A percentile compares a stretch with the other conserved stretches of the same genome.
Evolutionary conservation across 2,888 invertebrate genomes (phyloP).

Genomic region (Drosophila mimica): DNA sequence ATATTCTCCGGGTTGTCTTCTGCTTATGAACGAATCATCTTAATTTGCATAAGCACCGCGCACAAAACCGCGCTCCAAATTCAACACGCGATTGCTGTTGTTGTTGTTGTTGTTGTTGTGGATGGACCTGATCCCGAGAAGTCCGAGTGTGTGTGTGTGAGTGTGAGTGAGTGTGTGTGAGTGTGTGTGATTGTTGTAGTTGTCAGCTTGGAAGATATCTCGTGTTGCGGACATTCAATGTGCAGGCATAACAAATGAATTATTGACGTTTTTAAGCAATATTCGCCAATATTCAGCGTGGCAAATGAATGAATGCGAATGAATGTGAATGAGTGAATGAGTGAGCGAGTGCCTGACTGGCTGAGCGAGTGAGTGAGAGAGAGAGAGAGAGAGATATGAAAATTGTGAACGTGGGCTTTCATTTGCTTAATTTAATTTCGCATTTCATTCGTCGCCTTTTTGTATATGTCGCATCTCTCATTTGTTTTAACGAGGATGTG

Average conservation of each 20-base stretch:
- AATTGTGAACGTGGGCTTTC: constrained; percentile 82
- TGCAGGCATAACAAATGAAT: constrained; percentile 85
- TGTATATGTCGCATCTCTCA: constrained; percentile 59
- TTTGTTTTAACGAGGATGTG: constrained; percentile 70
- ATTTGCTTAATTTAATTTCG: constrained; percentile 81
- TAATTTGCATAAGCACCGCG: constrained; percentile 75
- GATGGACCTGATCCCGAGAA: constrained; percentile 5
- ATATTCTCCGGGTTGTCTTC: background rate
- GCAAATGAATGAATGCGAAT: background rate
- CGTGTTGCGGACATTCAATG: constrained; percentile 83
- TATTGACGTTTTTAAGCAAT: constrained; percentile 85
- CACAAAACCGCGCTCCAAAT: constrained; percentile 75
- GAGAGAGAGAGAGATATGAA: constrained; percentile 63
- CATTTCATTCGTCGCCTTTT: constrained; percentile 61
- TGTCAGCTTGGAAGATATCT: constrained; percentile 70
- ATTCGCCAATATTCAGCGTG: constrained; percentile 81
- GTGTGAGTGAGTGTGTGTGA: background rate
- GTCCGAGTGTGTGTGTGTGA: background rate
- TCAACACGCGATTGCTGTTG: constrained; percentile 60
- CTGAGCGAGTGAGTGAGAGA: background rate
- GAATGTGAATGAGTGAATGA: background rate
- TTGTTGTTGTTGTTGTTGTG: background rate
- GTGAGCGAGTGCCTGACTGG: background rate
- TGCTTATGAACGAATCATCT: constrained; percentile 47
- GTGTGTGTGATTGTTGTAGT: constrained; percentile 1